Evolutionary conservation across 2,113 vertebrate genomes (phyloP), one percentile per base, ranked within the genome.

Genomic region (Anarrhichthys ocellatus): DNA sequence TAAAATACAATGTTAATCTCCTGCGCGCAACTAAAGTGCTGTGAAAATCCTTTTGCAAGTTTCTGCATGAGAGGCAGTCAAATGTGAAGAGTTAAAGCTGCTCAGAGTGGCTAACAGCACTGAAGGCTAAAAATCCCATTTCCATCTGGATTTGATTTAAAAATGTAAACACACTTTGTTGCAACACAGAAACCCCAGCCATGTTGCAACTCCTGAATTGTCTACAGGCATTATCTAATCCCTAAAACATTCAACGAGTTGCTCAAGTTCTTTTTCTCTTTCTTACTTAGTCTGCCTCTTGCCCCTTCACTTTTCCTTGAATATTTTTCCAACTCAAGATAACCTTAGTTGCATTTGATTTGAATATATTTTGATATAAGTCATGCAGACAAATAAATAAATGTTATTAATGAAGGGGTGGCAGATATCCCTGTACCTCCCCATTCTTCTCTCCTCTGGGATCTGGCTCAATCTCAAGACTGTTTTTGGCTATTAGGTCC

Each of bases 91-190:
- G 73, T 36, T 79, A 80, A 91, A 90, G 84, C 81, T 76, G 87
- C 81, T 91, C 87, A 76, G 61, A 88, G 68, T 87, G 84, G 80
- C 76, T 85, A 84, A 87, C 83, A 78, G 67, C 77, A 89, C 91
- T 87, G 54, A 87, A 76, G 82, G 89, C 82, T 82, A 88, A 90
- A 89, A 80, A 85, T 50, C 63, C 81, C 58, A 75, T 89, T 85
- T 90, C 85, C 87, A 90, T 90, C 84, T 95, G 92, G 90, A 79
- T 91, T 91, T 85, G 80, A 92, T 94, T 94, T 91, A 85, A 84
- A 70, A 91, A 91, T 91, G 83, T 87, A 90, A 93, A 94, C 88
- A 88, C 80, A 89, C 52, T 87, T 78, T 90, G 87, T 92, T 86
- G 81, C 82, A 70, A 80, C 86, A 89, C 38, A 82, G 78, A 81